Percentiles rank a stretch among this genome's conserved stretches.
Evolutionary conservation across 2,113 vertebrate species (phyloP).

Genomic region (Laterallus jamaicensis): DNA sequence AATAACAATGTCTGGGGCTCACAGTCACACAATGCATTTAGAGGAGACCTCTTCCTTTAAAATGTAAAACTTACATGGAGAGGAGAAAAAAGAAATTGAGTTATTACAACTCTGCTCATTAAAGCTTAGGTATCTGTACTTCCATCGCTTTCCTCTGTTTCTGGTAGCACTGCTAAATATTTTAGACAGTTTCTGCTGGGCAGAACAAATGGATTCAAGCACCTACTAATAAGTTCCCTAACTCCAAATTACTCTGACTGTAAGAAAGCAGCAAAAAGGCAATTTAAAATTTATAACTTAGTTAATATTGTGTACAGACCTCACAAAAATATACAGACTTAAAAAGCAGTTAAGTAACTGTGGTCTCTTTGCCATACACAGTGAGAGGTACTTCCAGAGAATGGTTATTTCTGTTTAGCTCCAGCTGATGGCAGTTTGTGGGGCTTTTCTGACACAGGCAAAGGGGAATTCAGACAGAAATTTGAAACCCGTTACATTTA

Average conservation of each 20-base stretch:
- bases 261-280: constrained; percentile 6
- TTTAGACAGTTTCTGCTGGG: constrained; percentile 14
- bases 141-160: neutral
- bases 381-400: neutral
- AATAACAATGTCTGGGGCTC: neutral
- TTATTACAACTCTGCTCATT: neutral
- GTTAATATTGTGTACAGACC: neutral
- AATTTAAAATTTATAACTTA: constrained; percentile 33
- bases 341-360: constrained; percentile 20
- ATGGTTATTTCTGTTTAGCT: neutral
- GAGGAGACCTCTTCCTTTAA: neutral
- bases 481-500: constrained; percentile 75
- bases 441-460: constrained; percentile 40
- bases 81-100: neutral
- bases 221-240: neutral
- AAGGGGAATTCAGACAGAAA: constrained; percentile 72
- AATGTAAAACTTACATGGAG: neutral
- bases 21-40: neutral
- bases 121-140: neutral
- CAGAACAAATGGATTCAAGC: constrained; percentile 26
- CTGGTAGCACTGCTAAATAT: constrained; percentile 1
- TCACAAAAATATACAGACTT: neutral
- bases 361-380: neutral
- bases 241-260: constrained; percentile 1
- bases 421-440: constrained; percentile 60